These are phyloP conservation scores for Eucera pruinosa DNA, from an alignment of 2,888 invertebrate species.

Conservation along the genomic window DNA sequence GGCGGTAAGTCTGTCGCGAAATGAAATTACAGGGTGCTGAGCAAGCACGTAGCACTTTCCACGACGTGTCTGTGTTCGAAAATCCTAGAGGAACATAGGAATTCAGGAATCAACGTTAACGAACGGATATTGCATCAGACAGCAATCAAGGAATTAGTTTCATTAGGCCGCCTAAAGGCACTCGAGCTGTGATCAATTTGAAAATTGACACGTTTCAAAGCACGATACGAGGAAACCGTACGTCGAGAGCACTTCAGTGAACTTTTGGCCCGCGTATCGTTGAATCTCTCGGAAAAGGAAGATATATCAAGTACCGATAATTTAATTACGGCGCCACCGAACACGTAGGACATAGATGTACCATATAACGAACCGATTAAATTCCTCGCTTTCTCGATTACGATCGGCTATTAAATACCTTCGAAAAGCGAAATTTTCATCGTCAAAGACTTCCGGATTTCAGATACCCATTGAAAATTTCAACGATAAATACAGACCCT, in stretches of 20 bases:
- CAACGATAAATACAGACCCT: no score
- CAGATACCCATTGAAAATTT: neutral
- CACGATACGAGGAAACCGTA: constrained; percentile 38
- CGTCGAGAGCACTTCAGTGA: constrained; percentile 41
- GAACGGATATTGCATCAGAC: constrained; percentile 70
- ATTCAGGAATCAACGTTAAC: constrained; percentile 69
- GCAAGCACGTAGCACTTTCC: constrained; percentile 52
- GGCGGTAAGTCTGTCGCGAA: constrained; percentile 19
- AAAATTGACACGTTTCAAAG: constrained; percentile 68
- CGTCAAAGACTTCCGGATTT: neutral
- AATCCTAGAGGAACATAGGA: constrained; percentile 58
- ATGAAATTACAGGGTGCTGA: constrained; percentile 57
- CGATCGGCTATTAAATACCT: constrained; percentile 15
- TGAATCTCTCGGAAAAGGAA: constrained; percentile 52
- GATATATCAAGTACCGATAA: constrained; percentile 62
- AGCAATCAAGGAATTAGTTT: constrained; percentile 73
- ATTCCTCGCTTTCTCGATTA: constrained; percentile 30
- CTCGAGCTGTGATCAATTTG: constrained; percentile 63
- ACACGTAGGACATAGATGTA: constrained; percentile 38
- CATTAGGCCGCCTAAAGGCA: constrained; percentile 65
- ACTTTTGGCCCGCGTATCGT: constrained; percentile 45
- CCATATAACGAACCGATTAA: constrained; percentile 27
- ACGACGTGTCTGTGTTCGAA: constrained; percentile 46
- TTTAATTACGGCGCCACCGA: constrained; percentile 60
- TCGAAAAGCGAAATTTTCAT: constrained; percentile 22